phyloP scores from a whole-genome alignment of 2,113 vertebrate genomes.

The Aythya baeri region DNA sequence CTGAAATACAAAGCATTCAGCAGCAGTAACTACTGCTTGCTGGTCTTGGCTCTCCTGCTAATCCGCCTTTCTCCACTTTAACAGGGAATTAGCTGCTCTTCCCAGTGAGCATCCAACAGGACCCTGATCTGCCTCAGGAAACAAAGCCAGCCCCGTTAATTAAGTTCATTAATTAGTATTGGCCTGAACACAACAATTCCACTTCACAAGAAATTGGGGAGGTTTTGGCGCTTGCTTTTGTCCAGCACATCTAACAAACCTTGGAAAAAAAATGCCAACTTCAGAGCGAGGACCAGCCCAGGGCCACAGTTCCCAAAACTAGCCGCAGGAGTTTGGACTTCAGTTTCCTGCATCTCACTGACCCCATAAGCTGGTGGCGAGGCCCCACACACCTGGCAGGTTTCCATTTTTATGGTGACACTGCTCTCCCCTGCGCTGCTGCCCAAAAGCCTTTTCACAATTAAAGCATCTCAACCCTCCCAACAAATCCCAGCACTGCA shows the following conservation, averaged over 20 bases:
- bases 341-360: too few species aligned
- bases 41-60: not conserved
- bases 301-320: not conserved
- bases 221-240: not conserved
- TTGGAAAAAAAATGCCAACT: not conserved
- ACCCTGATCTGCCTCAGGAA: not conserved
- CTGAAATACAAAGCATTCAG: not conserved
- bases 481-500: not conserved
- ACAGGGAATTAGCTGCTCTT: not conserved
- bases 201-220: not conserved
- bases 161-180: slow-evolving; percentile 64
- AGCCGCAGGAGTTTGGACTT: not conserved
- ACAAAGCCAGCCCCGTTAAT: slow-evolving; percentile 9
- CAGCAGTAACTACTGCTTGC: not conserved
- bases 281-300: not conserved
- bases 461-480: not conserved
- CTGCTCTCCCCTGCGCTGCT: not conserved
- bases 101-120: not conserved
- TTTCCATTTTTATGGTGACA: not conserved
- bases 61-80: fast-evolving
- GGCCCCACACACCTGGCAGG: not conserved
- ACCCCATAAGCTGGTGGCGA: not conserved
- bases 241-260: not conserved
- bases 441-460: not conserved
- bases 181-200: slow-evolving; percentile 29